Base-by-base conservation (phyloP, 1,140 invertebrate genomes). In the Drosophila punjabiensis region DNA sequence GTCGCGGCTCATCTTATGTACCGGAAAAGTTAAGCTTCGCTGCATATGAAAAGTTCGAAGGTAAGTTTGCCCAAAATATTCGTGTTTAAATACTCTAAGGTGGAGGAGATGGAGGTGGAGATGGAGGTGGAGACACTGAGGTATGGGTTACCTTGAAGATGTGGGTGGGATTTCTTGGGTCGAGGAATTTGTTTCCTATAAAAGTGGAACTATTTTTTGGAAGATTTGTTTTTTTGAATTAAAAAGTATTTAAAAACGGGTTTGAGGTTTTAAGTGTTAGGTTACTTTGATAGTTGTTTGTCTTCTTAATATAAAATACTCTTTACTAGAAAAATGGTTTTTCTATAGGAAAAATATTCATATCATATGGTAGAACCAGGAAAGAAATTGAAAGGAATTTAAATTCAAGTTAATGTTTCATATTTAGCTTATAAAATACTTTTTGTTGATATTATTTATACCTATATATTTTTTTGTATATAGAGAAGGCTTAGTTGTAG, bases 41-140 rank as follows among this genome's bases (percentile, higher is more conserved):
- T 91, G 94, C 96, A 45, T 97, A 96, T 90, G 96, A 98, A 94
- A 97, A 97, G 94, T 98, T 98, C 94, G 97, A 98, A 96, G 97
- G 97, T 97, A 94, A 95, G 93, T 88, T 75, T 80, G 20, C 28
- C 60, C 24, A 79, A 86, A 86, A 70, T 81, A 67, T 76, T 68
- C 65, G 58, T 64, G 59, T 39, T 61, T 65, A 33, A 60, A 43
- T 73, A 71, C 70, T 73, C 70, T 60, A 33, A 71, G 5, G 39
- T 10, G 28, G 16, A 33, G 16, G n/a, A 24, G 24, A n/a, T 5
- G 13, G 41, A 16, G 14, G 28, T 18, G 20, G 32, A 11, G 14
- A n/a, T 5, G 13, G 41, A 16, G 14, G n/a, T 18, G 20, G 32
- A 11, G 18, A 9, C 9, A 30, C 33, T 45, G 30, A 16, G 20